Evolutionary conservation across 1,140 invertebrate species (phyloP).

Genomic region (Lasioglossum baleicum): DNA sequence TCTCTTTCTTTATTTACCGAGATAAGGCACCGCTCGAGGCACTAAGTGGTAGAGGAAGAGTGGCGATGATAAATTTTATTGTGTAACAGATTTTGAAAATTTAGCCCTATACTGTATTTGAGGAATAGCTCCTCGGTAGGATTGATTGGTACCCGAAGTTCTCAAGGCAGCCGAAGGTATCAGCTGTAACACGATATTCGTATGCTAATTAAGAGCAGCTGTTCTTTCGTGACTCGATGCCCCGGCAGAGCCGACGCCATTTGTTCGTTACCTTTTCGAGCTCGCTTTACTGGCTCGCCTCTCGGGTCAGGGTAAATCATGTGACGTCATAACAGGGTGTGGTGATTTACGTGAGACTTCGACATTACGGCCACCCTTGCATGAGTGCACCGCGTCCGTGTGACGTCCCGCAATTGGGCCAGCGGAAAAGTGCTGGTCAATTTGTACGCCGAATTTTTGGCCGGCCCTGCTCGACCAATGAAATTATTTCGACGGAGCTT

Average conservation of each 20-base stretch:
- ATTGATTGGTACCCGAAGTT: slow-evolving; percentile 13
- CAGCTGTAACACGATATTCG: slow-evolving; percentile 14
- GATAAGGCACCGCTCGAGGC: no score
- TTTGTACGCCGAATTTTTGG: background rate
- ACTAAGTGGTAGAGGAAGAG: no score
- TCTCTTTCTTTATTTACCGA: no score
- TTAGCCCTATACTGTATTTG: no score
- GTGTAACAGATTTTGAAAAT: no score
- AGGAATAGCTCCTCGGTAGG: no score
- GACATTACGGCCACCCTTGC: slow-evolving; percentile 45
- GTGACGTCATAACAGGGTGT: slow-evolving; percentile 62
- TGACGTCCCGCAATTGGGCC: slow-evolving; percentile 35
- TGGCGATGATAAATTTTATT: no score
- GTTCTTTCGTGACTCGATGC: slow-evolving; percentile 58
- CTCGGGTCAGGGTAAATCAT: slow-evolving; percentile 61
- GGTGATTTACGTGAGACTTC: slow-evolving; percentile 57
- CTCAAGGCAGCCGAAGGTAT: slow-evolving; percentile 45
- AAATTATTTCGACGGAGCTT: background rate
- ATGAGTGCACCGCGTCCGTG: slow-evolving; percentile 31
- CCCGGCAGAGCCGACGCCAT: slow-evolving; percentile 23
- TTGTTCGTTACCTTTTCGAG: slow-evolving; percentile 49
- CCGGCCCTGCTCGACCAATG: background rate
- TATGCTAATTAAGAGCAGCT: slow-evolving; percentile 55
- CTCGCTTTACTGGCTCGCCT: slow-evolving; percentile 37
- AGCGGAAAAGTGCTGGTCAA: background rate